Base-by-base conservation (phyloP, 2,888 invertebrate species). In the Watsonalla cultraria region DNA sequence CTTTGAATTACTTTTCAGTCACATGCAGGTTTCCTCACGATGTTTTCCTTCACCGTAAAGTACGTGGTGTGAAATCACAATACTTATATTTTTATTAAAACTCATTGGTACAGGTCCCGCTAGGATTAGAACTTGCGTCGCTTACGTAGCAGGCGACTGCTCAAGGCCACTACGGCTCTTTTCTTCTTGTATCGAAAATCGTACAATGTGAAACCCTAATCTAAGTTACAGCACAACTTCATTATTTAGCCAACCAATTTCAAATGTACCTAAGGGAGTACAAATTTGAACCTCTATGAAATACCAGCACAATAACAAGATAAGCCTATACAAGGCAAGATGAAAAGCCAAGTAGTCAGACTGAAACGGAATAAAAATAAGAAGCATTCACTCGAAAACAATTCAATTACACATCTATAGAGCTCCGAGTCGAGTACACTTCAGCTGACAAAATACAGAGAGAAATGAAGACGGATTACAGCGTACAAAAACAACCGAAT, bases 391-490 rank as follows among this genome's bases (percentile, higher is more conserved):
- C 59, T 68, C 64, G 70, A 67, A 66, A 70, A 76, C 78, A 73
- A 78, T 76, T 74, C 78, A 78, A 78, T 78, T 78, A 76, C 68
- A 60, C 62, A 66, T 61, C 72, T 68, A 72, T 70, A 67, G 68
- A 64, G 63, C 58, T 54, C 60, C 39, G 48, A 66, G 52, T 58
- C 56, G 56, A 66, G 62, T 54, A 65, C 65, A 60, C 76, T 71
- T 60, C 54, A 68, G 59, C 68, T 69, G 74, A 72, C 76, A 66
- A 68, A 71, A 71, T 70, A 66, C 58, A 68, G 66, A 68, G 60
- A 58, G 62, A 74, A 79, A 78, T 78, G 78, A 79, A 79, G 78
- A 79, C 64, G 67, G 74, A 79, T 79, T 74, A 76, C 74, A 52
- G 51, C 62, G 53, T 55, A 59, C 55, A 55, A 55, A 55, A 55